Conservation (phyloP, 2,797 vertebrate species). For the Vultur gryphus region DNA sequence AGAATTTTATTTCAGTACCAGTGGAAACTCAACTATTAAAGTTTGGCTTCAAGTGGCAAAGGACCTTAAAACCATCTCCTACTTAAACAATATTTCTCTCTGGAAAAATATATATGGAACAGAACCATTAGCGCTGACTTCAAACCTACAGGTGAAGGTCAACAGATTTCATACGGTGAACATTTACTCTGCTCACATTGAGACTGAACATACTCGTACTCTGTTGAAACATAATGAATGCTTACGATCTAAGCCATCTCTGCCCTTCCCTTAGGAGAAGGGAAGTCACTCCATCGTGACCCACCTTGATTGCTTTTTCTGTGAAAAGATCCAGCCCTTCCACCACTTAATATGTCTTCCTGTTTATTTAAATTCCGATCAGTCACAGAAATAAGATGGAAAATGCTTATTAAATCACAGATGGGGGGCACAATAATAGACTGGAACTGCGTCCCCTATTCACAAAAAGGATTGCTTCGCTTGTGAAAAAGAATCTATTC, state of each 20-base stretch:
- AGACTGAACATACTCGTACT: background rate
- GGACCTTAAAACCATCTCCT: background rate
- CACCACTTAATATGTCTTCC: background rate
- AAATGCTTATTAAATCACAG: background rate
- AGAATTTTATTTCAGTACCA: background rate
- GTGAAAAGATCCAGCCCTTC: background rate
- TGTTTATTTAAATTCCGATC: background rate
- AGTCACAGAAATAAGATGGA: background rate
- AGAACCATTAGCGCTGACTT: background rate
- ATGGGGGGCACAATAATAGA: background rate
- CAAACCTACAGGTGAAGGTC: background rate
- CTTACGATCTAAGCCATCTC: background rate
- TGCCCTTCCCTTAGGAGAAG: background rate
- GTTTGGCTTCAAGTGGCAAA: background rate
- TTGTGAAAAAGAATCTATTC: background rate
- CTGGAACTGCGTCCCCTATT: background rate
- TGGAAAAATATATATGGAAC: background rate
- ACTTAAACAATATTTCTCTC: background rate
- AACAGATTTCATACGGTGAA: background rate
- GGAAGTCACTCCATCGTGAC: background rate
- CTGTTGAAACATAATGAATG: background rate
- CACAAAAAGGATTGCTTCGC: background rate
- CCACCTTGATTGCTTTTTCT: background rate
- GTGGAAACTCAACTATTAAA: background rate
- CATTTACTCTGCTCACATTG: accelerated